Conservation (phyloP, 2,888 invertebrate genomes). For the Scrobipalpa atriplicella region DNA sequence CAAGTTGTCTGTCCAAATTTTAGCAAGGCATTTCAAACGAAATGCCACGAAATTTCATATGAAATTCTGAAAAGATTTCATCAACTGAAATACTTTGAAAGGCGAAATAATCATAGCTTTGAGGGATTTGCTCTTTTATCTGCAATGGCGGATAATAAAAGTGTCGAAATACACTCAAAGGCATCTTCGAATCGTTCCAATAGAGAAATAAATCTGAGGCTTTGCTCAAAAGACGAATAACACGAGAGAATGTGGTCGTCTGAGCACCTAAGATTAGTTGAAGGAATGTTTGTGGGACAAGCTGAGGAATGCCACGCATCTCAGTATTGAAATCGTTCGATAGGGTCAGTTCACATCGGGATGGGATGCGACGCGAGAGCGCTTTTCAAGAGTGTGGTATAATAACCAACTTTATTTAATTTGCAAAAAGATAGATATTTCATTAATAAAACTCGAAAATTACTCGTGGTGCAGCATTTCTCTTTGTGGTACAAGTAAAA, state of each 20-base stretch:
- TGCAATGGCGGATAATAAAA: conserved; percentile 6
- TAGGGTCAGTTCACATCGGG: too few relatives aligned
- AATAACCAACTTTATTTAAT: too few relatives aligned
- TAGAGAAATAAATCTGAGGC: neutral
- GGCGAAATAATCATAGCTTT: conserved; percentile 7
- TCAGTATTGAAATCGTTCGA: too few relatives aligned
- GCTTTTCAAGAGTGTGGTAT: too few relatives aligned
- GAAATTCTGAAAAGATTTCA: neutral
- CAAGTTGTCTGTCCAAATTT: neutral
- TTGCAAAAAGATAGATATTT: too few relatives aligned
- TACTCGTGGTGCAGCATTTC: too few relatives aligned
- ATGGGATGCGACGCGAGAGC: too few relatives aligned
- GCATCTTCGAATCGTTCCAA: neutral
- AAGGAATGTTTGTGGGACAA: neutral
- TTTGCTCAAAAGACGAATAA: neutral
- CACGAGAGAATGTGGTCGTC: neutral
- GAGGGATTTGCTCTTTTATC: conserved; percentile 1
- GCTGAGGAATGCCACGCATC: neutral
- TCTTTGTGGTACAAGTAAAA: too few relatives aligned
- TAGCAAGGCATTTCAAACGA: neutral
- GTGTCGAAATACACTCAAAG: conserved; percentile 10
- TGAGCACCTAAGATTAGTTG: neutral
- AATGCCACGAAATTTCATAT: too few relatives aligned
- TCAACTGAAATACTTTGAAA: neutral
- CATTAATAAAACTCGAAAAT: too few relatives aligned